A percentile compares a stretch with the other conserved stretches of the same genome.
phyloP scores from a whole-genome alignment of 2,797 vertebrate species.

The Cossypha niveicapilla region DNA sequence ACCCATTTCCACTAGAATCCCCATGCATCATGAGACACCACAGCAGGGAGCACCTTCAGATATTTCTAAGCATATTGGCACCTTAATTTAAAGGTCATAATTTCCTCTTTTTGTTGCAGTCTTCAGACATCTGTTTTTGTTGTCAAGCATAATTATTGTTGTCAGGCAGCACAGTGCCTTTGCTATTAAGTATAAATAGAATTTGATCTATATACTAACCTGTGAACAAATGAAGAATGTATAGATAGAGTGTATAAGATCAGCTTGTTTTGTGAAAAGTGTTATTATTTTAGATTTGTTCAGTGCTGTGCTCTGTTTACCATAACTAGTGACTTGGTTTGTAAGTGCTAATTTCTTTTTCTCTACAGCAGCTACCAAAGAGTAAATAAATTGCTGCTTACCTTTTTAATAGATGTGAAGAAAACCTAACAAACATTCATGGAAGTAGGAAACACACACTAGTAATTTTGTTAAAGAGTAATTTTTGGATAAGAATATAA shows the following conservation, averaged over 20 bases:
- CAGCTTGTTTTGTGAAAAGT: neutral
- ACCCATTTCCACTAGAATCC: neutral
- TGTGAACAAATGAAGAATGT: neutral
- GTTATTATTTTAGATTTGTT: neutral
- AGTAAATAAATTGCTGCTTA: neutral
- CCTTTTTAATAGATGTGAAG: neutral
- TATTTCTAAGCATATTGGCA: neutral
- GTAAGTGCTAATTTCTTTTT: neutral
- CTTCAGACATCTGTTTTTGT: neutral
- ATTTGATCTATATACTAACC: neutral
- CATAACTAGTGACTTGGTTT: neutral
- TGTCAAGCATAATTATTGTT: neutral
- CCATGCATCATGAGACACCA: neutral
- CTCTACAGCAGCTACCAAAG: neutral
- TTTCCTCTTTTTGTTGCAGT: neutral
- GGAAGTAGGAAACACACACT: neutral
- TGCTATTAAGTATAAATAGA: neutral
- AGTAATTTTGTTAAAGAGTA: neutral
- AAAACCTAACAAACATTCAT: neutral
- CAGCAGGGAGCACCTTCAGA: neutral
- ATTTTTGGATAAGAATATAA: slow-evolving; percentile 14
- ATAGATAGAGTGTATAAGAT: neutral
- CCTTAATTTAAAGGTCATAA: neutral
- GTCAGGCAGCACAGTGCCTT: neutral
- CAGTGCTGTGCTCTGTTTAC: neutral